Base-by-base conservation (phyloP, 1,140 invertebrate species). In the Drosophila nigromelanica region DNA sequence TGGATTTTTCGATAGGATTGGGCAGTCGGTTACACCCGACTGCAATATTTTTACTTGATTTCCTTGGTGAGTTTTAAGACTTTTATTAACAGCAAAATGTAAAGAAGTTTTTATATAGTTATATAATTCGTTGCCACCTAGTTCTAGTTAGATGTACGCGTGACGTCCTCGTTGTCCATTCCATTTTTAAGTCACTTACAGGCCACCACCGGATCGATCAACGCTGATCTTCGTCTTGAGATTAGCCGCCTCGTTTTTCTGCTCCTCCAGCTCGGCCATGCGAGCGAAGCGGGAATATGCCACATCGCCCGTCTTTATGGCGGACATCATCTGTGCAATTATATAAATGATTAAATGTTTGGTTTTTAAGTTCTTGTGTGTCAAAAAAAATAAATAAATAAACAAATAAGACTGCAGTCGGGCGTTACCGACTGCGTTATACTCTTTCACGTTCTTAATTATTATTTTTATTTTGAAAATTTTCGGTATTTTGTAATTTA, bases 251-350 rank as follows among this genome's bases (percentile, higher is more conserved):
- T 97, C 96, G 60, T 96, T 95, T 70, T 96, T 94, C 50, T 95
- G 95, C 90, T 98, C 96, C 86, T 97, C 96, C 93, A 97, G 94
- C 91, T 98, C 97, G 0, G 97, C 97, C 94, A 98, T 97, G 76
- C 95, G 94, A 0, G 97, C 98, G 90, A 99, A 98, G 67, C 98
- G 93, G 21, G 97, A 98, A 91, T 98, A 97, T 5, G 96, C 95
- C 43, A 99, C 95, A 79, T 96, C 95, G 21, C 98, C 98, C 7
- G 96, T 97, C 91, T 98, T 99, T 71, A 99, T 96, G n/a, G 97
- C 97, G 5, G 97, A 98, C 97, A 99, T 99, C 95, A 99, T 97
- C 98, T 98, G 42, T 37, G 39, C 5, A 78, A 59, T 72, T 54
- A 1, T 8, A 12, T 24, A 14, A 48, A 61, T 30, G 18, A 47